phyloP scores from a whole-genome alignment of 53 echinoderm and acorn worm genomes.

The Antedon mediterranea region DNA sequence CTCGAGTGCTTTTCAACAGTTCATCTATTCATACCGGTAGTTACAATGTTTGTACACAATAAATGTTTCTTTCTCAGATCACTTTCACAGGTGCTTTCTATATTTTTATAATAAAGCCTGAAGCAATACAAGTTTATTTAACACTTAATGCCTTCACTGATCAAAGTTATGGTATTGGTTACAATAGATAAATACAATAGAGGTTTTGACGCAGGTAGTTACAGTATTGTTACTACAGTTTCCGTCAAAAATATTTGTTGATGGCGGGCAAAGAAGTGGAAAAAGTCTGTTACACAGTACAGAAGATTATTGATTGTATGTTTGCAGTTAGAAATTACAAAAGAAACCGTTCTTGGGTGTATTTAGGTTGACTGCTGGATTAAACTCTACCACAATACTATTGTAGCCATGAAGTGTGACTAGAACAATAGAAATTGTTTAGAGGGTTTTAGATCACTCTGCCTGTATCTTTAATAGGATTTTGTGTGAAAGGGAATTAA shows the following conservation, averaged over 20 bases:
- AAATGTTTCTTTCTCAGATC: too few relatives aligned
- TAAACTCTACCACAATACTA: background rate
- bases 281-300: background rate
- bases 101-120: background rate
- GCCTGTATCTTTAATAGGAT: background rate
- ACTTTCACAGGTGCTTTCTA: background rate
- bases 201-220: background rate
- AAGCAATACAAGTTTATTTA: background rate
- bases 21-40: too few relatives aligned
- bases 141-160: background rate
- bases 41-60: too few relatives aligned
- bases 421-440: background rate
- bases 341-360: background rate
- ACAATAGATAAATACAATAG: background rate
- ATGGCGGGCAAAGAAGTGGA: background rate
- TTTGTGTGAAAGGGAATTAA: background rate
- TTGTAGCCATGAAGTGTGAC: background rate
- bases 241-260: background rate
- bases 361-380: background rate
- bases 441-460: background rate
- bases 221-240: background rate
- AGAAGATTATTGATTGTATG: background rate
- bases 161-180: too few relatives aligned
- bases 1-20: too few relatives aligned
- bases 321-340: background rate